These are phyloP conservation scores for Chloroceryle amazona DNA, from an alignment of 2,797 vertebrate species.

Conservation along the genomic window DNA sequence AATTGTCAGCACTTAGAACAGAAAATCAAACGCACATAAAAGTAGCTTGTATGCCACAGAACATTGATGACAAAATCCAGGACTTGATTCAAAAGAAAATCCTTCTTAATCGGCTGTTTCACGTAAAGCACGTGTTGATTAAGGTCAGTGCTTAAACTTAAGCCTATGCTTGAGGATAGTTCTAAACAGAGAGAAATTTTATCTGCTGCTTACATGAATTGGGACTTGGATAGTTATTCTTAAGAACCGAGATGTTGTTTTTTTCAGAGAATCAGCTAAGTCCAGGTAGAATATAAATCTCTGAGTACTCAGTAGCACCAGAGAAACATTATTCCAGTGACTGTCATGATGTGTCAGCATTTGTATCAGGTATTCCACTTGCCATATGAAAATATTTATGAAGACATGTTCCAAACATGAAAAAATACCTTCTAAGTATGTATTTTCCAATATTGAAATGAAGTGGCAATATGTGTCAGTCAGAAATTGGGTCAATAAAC, in stretches of 20 bases:
- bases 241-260: neutral
- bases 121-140: slow-evolving; percentile 17
- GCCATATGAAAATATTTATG: neutral
- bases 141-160: neutral
- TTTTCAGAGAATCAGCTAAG: neutral
- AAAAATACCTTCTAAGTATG: neutral
- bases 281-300: neutral
- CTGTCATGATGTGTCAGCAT: neutral
- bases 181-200: neutral
- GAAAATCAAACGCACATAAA: slow-evolving; percentile 17
- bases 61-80: neutral
- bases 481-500: neutral
- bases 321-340: neutral
- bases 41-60: neutral
- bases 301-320: neutral
- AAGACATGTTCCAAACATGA: neutral
- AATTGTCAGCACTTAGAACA: neutral
- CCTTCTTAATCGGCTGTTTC: neutral
- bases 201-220: neutral
- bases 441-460: neutral
- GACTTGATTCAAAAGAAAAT: slow-evolving; percentile 9
- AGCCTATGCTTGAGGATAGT: neutral
- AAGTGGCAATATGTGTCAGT: neutral
- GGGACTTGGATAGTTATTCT: neutral
- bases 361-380: neutral